Evolutionary conservation across 2,797 vertebrate genomes (phyloP).

Genomic region (Pteropus rufus): DNA sequence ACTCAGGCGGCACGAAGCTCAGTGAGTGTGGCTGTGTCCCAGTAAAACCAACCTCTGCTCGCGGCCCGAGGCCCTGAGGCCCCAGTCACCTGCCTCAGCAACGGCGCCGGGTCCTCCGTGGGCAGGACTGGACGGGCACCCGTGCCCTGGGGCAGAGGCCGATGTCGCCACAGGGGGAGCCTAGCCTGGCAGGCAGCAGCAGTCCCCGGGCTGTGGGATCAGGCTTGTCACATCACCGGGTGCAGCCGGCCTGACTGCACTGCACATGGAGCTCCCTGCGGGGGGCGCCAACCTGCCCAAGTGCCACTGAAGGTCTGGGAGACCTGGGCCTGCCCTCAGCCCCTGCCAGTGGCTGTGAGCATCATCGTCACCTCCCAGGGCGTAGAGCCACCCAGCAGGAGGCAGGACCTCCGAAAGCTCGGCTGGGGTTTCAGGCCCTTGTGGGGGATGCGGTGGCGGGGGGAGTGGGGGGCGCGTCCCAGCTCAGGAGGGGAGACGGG

Average conservation of each 20-base stretch:
- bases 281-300: not conserved
- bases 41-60: not conserved
- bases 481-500: too few relatives aligned
- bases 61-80: not conserved
- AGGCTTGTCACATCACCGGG: not conserved
- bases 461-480: too few relatives aligned
- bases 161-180: fast-evolving
- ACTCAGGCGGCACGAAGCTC: not conserved
- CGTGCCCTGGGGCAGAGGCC: fast-evolving
- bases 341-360: not conserved
- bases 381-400: not conserved
- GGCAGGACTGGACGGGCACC: not conserved
- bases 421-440: not conserved
- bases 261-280: not conserved
- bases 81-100: not conserved
- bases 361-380: not conserved
- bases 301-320: not conserved
- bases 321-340: not conserved
- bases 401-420: fast-evolving
- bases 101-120: not conserved
- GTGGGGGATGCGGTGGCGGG: not conserved
- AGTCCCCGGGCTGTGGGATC: not conserved
- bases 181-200: not conserved
- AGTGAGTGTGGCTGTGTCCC: not conserved
- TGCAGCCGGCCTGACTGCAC: not conserved